These are phyloP conservation scores for Caenorhabditis brenneri DNA, from an alignment of 1,140 invertebrate genomes.

Conservation along the genomic window DNA sequence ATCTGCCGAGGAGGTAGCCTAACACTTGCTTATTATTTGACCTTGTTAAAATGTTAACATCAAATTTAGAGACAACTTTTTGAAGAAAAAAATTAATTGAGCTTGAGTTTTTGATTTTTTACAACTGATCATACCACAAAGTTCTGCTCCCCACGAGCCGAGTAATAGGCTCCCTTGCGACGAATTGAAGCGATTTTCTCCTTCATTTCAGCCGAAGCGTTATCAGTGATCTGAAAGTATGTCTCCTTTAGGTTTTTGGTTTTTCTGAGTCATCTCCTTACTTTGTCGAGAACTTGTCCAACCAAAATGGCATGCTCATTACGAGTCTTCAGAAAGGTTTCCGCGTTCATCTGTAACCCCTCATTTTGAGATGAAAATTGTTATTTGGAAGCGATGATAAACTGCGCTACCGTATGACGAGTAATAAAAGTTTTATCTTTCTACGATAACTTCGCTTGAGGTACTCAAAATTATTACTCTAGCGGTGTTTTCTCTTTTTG, in stretches of 20 bases:
- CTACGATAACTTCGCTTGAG: not conserved
- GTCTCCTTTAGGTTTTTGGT: not conserved
- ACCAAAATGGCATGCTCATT: not conserved
- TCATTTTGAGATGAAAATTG: too few species aligned
- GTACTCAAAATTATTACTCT: too few species aligned
- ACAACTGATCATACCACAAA: slow-evolving; percentile 8
- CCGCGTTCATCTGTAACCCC: slow-evolving; percentile 6
- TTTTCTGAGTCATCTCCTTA: not conserved
- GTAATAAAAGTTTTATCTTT: too few species aligned
- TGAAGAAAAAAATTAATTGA: too few species aligned
- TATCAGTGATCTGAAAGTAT: not conserved
- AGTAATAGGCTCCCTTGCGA: slow-evolving; percentile 4
- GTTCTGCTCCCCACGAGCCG: not conserved
- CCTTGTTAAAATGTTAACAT: too few species aligned
- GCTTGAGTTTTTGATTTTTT: too few species aligned
- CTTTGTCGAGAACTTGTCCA: not conserved
- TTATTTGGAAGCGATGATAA: too few species aligned
- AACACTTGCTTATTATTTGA: too few species aligned
- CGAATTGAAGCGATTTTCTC: not conserved
- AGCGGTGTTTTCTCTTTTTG: too few species aligned
- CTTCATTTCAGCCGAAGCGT: not conserved
- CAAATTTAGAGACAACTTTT: too few species aligned
- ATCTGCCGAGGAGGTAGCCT: too few species aligned
- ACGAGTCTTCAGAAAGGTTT: not conserved
- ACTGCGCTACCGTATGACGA: too few species aligned